These are phyloP conservation scores for Bruchidius siliquastri DNA, from an alignment of 2,888 invertebrate species.

Conservation along the genomic window DNA sequence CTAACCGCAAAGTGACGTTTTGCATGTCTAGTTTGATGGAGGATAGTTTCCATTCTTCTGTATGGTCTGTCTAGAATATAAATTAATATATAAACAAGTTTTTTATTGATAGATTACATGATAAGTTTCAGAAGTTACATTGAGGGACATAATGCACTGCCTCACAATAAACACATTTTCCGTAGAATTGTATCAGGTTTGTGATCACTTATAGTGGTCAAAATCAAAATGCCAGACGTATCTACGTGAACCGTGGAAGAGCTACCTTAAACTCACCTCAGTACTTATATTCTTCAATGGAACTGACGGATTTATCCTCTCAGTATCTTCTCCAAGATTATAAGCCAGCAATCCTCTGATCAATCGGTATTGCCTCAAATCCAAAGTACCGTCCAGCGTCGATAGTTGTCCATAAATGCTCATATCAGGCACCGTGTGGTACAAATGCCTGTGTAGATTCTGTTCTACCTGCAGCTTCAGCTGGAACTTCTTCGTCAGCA, in stretches of 20 bases:
- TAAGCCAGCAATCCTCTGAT: slow-evolving; percentile 81
- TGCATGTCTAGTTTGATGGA: slow-evolving; percentile 78
- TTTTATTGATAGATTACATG: too few relatives aligned
- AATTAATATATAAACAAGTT: slow-evolving; percentile 1
- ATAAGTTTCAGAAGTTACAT: too few relatives aligned
- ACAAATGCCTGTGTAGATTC: slow-evolving; percentile 62
- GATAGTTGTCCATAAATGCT: slow-evolving; percentile 80
- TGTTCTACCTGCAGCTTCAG: slow-evolving; percentile 76
- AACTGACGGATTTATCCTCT: slow-evolving; percentile 54
- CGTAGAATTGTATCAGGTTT: too few relatives aligned
- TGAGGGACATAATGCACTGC: too few relatives aligned
- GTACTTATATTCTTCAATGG: slow-evolving; percentile 31
- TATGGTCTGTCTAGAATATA: slow-evolving; percentile 33
- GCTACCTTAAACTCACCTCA: slow-evolving; percentile 35
- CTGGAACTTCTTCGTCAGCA: slow-evolving; percentile 79
- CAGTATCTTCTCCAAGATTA: slow-evolving; percentile 84
- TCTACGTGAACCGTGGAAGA: too few relatives aligned
- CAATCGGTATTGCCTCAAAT: slow-evolving; percentile 80
- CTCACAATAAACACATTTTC: too few relatives aligned
- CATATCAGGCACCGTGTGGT: slow-evolving; percentile 68
- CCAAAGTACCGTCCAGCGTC: slow-evolving; percentile 76
- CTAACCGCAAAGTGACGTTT: slow-evolving; percentile 76
- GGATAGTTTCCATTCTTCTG: slow-evolving; percentile 70
- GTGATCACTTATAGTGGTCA: too few relatives aligned
- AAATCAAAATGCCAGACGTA: too few relatives aligned